Evolutionary conservation across 2,113 vertebrate genomes (phyloP), one percentile per base, ranked within the genome.

Genomic region (Apaloderma vittatum): DNA sequence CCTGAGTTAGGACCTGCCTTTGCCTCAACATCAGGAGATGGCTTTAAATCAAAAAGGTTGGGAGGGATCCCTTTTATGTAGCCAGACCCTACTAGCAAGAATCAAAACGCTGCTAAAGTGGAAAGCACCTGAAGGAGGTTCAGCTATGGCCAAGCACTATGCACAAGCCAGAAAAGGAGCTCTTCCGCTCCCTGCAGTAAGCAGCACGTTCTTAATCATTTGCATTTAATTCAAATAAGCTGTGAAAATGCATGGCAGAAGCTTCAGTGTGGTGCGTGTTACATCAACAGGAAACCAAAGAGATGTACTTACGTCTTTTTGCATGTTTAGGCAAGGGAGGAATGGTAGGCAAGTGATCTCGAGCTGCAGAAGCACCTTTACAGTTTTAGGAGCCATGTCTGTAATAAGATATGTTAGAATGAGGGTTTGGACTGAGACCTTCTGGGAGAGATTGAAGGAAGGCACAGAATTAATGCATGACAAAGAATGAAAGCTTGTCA

Each of bases 21-120:
- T 0, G 0, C 55, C 24, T 15, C 37, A 9, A 58, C 0, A 0
- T 37, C 12, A 49, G 36, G 21, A 68, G 70, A 20, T 16, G 21
- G 23, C 51, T 90, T 79, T 21, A 61, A 83, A 37, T 8, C 48
- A 27, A 55, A 54, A 46, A 8, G 18, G 11, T 5, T 24, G 27
- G 11, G 15, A 15, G 30, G 16, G 11, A 34, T 21, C 30, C 9
- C 27, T 6, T 48, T 49, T 26, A 3, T 8, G 20, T 71, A 88
- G 21, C n/a, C 79, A 75, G 52, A 68, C 4, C 5, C 23, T 48
- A n/a, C 45, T 46, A 34, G n/a, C 24, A 37, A 59, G 55, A 75
- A 8, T 14, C 12, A 32, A 86, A 91, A 23, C 4, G 32, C 62
- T 32, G 4, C 57, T 46, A 6, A 52, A 12, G 12, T 9, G 46